Evolutionary conservation across 2,888 invertebrate genomes (phyloP).

Genomic region (Ryuthela nishihirai): DNA sequence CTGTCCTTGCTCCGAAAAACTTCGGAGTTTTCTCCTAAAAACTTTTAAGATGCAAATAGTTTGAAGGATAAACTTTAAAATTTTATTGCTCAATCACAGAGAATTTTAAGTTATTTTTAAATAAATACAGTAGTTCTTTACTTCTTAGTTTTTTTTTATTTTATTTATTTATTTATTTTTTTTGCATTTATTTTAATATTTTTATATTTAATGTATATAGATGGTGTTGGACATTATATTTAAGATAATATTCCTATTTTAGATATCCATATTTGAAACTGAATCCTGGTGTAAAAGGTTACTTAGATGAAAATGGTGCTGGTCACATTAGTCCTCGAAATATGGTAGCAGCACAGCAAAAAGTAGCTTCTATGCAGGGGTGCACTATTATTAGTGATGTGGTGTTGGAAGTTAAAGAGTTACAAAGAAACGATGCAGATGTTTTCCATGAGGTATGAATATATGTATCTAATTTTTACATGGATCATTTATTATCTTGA

Average conservation of each 20-base stretch:
- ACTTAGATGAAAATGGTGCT: conserved; percentile 11
- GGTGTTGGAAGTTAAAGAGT: conserved; percentile 1
- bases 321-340: conserved; percentile 16
- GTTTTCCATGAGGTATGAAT: conserved; percentile 4
- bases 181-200: no score
- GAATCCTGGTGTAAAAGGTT: conserved; percentile 1
- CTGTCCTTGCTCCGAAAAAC: no score
- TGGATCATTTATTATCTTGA: no score
- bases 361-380: conserved; percentile 12
- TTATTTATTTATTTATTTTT: no score
- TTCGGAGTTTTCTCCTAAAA: no score
- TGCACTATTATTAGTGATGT: conserved; percentile 3
- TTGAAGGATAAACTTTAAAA: no score
- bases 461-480: background rate
- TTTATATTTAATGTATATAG: no score
- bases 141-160: background rate
- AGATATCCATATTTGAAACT: conserved; percentile 18
- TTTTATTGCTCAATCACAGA: background rate
- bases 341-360: conserved; percentile 18
- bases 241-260: background rate
- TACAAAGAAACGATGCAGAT: background rate
- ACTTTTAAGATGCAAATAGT: no score
- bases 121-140: background rate
- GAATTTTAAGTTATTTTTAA: background rate
- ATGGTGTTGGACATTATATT: no score